Evolutionary conservation across 2,888 invertebrate genomes (phyloP), one percentile per base, ranked within the genome.

Genomic region (Nezara viridula): DNA sequence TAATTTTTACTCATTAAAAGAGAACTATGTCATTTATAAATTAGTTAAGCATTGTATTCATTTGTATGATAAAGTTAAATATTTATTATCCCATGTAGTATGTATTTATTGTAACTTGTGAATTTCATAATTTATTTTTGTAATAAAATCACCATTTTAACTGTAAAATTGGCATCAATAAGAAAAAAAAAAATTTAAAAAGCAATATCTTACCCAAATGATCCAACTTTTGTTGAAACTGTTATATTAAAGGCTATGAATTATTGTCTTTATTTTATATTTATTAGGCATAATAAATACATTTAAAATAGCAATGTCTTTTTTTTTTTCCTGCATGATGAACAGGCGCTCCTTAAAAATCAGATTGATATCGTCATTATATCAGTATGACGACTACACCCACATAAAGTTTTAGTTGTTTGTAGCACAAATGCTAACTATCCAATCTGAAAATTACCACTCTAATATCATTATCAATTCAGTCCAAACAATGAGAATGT

Each of bases 101-200:
- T 81, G 77, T 88, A 88, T 88, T 88, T 88, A 88, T 88, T 88
- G 49, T 88, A 88, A 52, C 85, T 81, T 88, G 88, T 88, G 81
- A 88, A 88, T 88, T 88, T 50, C 88, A 88, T 88, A 81, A 85
- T 85, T 88, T 88, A 85, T 88, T 88, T 88, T 88, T 85, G 85
- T 88, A 88, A 88, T 85, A 81, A 85, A 85, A 88, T 85, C 50
- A 88, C 37, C 50, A 50, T 81, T 88, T 81, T 81, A 85, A 85
- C 49, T 88, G 40, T 44, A 81, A 81, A 88, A 73, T 50, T 81
- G 77, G 88, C 88, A 88, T 85, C 50, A 88, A 24, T 21, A 32
- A n/a, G 40, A 47, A 88, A 66, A 88, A 77, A 81, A 81, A 50
- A 40, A 52, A 50, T n/a, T 50, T 52, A 27, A 60, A 55, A 81